Evolutionary conservation across 2,888 invertebrate genomes (phyloP), one percentile per base, ranked within the genome.

Genomic region (Germaria angustata): DNA sequence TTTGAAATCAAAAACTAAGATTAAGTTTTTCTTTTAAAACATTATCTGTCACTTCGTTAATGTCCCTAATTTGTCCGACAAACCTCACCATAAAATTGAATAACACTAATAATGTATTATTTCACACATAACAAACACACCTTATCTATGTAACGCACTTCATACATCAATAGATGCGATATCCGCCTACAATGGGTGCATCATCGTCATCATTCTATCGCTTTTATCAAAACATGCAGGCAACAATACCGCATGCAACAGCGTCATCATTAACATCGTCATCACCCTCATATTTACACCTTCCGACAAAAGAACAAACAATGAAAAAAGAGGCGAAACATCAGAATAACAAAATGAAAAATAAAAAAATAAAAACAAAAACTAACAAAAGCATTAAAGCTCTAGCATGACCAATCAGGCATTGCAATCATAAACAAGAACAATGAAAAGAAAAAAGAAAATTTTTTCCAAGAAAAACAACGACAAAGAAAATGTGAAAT

Each of bases 91-190:
- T 20, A 22, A 57, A 24, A 46, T 15, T 15, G 2, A 15, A 7
- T 22, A 44, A 24, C 8, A 24, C 8, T 36, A 71, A 57, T 22
- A 57, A 79, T 51, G 11, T 22, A 55, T 63, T 69, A 34, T 44
- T 69, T 41, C 17, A 55, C 28, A 66, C 61, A 68, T 44, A 68
- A 34, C 41, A 39, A 75, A 69, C 82, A 79, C 82, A 79, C 82
- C 78, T 82, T 79, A 75, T 79, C 78, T 55, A 13, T 73, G 77
- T 75, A 73, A 51, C 53, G 46, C 34, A 78, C 78, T 78, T 73
- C 44, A 71, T 66, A 82, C 82, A 82, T 82, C 82, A 78, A 82
- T 71, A 55, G 79, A 75, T 72, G 57, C 66, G 66, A 82, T 69
- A 79, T 66, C 63, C 79, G 75, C 82, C 82, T 71, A 75, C 82